These are phyloP conservation scores for Rattus rattus DNA, from an alignment of 2,113 vertebrate species.

Conservation along the genomic window DNA sequence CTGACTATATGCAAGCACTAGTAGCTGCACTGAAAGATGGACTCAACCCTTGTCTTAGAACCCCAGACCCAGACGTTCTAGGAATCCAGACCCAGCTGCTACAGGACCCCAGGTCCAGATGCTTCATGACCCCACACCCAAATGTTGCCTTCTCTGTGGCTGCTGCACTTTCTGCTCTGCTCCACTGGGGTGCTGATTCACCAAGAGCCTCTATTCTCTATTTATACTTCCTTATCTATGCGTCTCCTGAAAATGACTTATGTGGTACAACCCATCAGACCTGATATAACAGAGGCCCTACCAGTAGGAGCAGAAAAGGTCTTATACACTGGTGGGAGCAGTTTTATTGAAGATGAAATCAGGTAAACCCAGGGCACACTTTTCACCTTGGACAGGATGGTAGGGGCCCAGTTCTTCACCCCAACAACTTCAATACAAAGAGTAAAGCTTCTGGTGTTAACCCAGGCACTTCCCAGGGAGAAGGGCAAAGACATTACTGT, in stretches of 20 bases:
- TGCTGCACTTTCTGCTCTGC: background rate
- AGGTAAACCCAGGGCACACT: background rate
- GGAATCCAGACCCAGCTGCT: no score
- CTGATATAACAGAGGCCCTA: background rate
- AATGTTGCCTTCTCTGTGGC: no score
- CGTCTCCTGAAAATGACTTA: background rate
- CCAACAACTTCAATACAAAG: background rate
- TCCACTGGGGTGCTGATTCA: background rate
- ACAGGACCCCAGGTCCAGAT: no score
- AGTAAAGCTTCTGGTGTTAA: background rate
- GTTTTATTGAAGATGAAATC: background rate
- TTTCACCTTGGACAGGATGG: background rate
- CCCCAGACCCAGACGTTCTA: no score
- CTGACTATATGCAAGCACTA: background rate
- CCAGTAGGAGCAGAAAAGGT: background rate
- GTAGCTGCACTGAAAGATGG: background rate
- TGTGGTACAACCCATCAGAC: background rate
- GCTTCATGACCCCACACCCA: rapidly evolving
- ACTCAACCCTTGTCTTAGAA: background rate
- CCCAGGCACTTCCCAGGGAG: background rate
- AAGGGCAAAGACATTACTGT: background rate
- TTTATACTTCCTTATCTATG: background rate
- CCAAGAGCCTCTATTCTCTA: background rate
- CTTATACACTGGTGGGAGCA: background rate
- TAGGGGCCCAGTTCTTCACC: background rate